Conservation (phyloP, 2,113 vertebrate genomes). For the Prinia subflava region DNA sequence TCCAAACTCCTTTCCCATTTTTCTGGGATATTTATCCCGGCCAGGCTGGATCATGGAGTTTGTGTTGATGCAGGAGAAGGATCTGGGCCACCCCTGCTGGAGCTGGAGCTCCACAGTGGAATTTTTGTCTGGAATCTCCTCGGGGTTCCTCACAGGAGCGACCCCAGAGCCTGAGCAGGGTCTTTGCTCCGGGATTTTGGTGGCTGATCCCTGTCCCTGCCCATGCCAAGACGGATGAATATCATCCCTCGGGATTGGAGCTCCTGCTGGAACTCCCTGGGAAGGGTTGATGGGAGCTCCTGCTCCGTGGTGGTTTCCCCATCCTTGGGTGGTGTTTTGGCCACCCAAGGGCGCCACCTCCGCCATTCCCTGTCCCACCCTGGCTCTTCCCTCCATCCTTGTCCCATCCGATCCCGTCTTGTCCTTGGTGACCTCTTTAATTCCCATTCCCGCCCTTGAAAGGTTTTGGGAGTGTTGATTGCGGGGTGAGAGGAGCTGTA, state of each 20-base stretch:
- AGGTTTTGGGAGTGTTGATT: rapidly evolving
- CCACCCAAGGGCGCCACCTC: background rate
- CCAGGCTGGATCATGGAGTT: background rate
- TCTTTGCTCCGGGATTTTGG: background rate
- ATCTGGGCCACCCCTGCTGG: background rate
- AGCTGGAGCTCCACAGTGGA: rapidly evolving
- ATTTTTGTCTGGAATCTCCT: background rate
- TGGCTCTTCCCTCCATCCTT: background rate
- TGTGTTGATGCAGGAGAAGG: background rate
- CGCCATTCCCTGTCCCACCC: background rate
- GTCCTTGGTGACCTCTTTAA: background rate
- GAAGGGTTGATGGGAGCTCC: background rate
- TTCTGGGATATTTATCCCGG: background rate
- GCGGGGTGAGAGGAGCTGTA: rapidly evolving
- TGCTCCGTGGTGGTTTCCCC: rapidly evolving
- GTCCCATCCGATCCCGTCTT: background rate
- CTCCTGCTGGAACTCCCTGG: background rate
- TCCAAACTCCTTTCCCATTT: background rate
- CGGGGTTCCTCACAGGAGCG: background rate
- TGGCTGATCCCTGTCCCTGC: background rate
- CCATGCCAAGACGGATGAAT: rapidly evolving
- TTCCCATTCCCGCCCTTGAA: rapidly evolving
- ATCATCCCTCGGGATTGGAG: background rate
- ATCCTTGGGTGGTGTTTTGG: background rate
- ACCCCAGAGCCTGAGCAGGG: background rate